Evolutionary conservation across 2,888 invertebrate genomes (phyloP).

Genomic region (Metalampra italica): DNA sequence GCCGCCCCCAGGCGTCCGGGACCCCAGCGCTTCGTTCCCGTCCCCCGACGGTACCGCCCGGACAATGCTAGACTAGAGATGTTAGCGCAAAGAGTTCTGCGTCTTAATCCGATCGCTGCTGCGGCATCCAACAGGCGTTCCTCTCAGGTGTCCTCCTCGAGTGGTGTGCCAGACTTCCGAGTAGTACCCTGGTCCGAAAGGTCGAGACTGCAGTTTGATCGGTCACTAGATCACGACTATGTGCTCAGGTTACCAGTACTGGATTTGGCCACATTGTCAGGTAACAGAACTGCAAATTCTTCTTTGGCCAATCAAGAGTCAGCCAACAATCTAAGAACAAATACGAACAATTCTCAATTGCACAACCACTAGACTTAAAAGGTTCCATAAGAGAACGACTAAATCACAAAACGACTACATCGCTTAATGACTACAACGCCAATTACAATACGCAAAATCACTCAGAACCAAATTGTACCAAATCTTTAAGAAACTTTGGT

Average conservation of each 20-base stretch:
- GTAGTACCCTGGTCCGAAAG: conserved; percentile 53
- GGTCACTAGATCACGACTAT: conserved; percentile 51
- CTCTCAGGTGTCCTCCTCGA: conserved; percentile 14
- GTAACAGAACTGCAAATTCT: conserved; percentile 18
- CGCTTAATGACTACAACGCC: too few species aligned
- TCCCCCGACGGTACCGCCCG: conserved; percentile 34
- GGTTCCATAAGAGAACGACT: background rate
- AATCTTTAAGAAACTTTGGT: too few species aligned
- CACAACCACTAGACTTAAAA: conserved; percentile 23
- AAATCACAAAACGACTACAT: too few species aligned
- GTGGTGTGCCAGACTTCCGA: conserved; percentile 32
- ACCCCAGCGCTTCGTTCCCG: conserved; percentile 40
- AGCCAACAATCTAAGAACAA: conserved; percentile 30
- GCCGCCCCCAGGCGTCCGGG: conserved; percentile 31
- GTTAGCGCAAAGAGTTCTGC: conserved; percentile 55
- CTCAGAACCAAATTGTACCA: too few species aligned
- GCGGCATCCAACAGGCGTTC: conserved; percentile 20
- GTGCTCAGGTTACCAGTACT: conserved; percentile 50
- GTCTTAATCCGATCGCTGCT: conserved; percentile 42
- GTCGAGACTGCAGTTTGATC: conserved; percentile 33
- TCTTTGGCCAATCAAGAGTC: conserved; percentile 31
- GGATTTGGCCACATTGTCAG: conserved; percentile 46
- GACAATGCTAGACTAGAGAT: conserved; percentile 49
- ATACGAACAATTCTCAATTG: conserved; percentile 30
- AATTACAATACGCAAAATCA: too few species aligned